Conservation (phyloP, 1,140 invertebrate species). For the Zaprionus davidi region DNA sequence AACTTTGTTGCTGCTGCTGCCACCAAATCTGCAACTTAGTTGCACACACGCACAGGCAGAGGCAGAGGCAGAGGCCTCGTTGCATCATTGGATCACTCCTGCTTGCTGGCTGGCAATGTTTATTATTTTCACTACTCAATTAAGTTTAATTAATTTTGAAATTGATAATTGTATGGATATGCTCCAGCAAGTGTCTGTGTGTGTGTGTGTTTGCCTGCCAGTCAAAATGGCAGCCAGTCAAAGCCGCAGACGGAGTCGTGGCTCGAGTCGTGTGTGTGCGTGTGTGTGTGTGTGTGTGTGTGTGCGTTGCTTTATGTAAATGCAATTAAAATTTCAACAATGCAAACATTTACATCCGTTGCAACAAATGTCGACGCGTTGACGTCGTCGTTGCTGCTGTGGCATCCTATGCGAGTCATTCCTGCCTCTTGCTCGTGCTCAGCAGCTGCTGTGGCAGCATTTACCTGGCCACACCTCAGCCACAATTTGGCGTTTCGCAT, state of each 20-base stretch:
- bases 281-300: slow-evolving; percentile 35
- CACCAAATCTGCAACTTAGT: slow-evolving; percentile 58
- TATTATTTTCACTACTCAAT: slow-evolving; percentile 83
- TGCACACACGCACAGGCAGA: slow-evolving; percentile 5
- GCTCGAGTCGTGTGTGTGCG: background rate
- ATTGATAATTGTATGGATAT: slow-evolving; percentile 71
- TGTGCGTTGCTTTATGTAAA: slow-evolving; percentile 76
- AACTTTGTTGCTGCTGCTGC: slow-evolving; percentile 62
- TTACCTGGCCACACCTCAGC: slow-evolving; percentile 68
- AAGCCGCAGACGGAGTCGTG: slow-evolving; percentile 3
- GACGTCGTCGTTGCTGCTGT: slow-evolving; percentile 10
- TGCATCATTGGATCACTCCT: slow-evolving; percentile 9
- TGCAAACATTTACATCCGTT: slow-evolving; percentile 83
- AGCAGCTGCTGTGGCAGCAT: slow-evolving; percentile 39
- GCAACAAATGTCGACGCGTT: slow-evolving; percentile 72
- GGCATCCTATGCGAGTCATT: slow-evolving; percentile 58
- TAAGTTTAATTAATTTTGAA: slow-evolving; percentile 83
- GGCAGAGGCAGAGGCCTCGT: background rate
- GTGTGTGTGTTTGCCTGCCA: slow-evolving; percentile 47
- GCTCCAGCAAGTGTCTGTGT: slow-evolving; percentile 8
- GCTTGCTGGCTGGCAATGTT: slow-evolving; percentile 50
- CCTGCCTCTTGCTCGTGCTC: slow-evolving; percentile 18
- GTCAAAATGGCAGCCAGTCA: slow-evolving; percentile 59
- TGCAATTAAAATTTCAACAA: slow-evolving; percentile 84
- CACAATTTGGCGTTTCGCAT: slow-evolving; percentile 76